Base-by-base conservation (phyloP, 2,113 vertebrate genomes). In the Hemibagrus wyckioides region DNA sequence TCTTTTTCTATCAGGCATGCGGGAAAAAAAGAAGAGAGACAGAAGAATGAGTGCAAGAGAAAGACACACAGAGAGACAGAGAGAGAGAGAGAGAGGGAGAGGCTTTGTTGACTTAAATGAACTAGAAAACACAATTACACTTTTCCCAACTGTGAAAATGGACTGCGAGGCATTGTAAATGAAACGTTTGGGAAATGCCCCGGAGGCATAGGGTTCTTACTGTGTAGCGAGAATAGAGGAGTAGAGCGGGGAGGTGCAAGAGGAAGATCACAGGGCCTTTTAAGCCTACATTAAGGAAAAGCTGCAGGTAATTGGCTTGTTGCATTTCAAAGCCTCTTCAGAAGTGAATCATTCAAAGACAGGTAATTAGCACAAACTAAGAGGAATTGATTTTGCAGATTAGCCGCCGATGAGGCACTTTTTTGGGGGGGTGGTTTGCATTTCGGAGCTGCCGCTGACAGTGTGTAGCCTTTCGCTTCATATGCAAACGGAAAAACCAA, bases 51-150 rank as follows among this genome's bases (percentile, higher is more conserved):
- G 21, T 14, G 2, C 5, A 69, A 69, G 19, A 76, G 41, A 76
- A 28, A 76, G 69, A 75, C 23, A 73, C 19, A 77, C 41, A 90
- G 33, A 28, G 15, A 77, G n/a, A 80, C 28, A 91, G 41, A 11
- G 19, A 80, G 57, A 67, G 19, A 77, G 41, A 85, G 48, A 87
- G 65, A 52, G 41, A 88, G 54, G 54, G 88, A 88, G 87, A 90
- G 91, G 88, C 81, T 88, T 91, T 88, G 92, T 90, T 93, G 92
- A 92, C 89, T 91, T 75, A 89, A 95, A 96, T 95, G 95, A 95
- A 94, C 93, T 94, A 94, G 94, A 96, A 96, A 96, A 96, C 92
- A 95, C 95, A 95, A 94, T 94, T 94, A 94, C 91, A 92, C 94
- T 93, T 94, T 93, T 92, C 79, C 92, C 88, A 92, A 92, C 94